Conservation (phyloP, 1,140 invertebrate genomes). For the Dufourea novaeangliae region DNA sequence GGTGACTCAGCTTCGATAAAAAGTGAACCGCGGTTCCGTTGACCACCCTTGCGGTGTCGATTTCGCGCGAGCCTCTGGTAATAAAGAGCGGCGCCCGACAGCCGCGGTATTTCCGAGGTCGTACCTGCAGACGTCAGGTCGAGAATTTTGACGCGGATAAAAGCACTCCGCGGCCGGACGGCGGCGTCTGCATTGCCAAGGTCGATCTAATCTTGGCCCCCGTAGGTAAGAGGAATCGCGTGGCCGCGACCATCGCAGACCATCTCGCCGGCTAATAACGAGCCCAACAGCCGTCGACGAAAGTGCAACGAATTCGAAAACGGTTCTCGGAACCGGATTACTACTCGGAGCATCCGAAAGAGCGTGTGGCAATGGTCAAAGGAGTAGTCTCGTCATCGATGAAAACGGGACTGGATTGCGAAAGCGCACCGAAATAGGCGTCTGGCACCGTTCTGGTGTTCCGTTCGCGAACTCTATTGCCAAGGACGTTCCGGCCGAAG, state of each 20-base stretch:
- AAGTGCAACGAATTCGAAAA: constrained; percentile 24
- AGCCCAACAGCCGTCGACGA: neutral
- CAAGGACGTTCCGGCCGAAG: constrained; percentile 35
- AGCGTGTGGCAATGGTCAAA: constrained; percentile 27
- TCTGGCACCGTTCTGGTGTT: constrained; percentile 14
- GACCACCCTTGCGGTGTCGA: constrained; percentile 16
- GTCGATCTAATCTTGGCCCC: constrained; percentile 58
- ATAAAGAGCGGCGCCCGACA: constrained; percentile 30
- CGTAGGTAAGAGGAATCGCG: constrained; percentile 27
- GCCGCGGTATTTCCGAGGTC: constrained; percentile 35
- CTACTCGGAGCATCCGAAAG: constrained; percentile 5
- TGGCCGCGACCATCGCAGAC: constrained; percentile 14
- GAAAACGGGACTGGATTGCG: neutral
- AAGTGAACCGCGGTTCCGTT: neutral
- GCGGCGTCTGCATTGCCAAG: constrained; percentile 47
- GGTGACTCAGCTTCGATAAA: neutral
- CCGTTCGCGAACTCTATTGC: constrained; percentile 18
- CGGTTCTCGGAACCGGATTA: constrained; percentile 37
- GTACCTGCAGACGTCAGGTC: constrained; percentile 7
- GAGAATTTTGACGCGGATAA: constrained; percentile 41
- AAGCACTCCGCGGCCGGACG: constrained; percentile 6
- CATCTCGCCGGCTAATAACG: constrained; percentile 29
- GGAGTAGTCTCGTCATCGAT: constrained; percentile 2
- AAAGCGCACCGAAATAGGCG: neutral
- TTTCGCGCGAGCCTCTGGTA: constrained; percentile 1